Evolutionary conservation across 2,113 vertebrate genomes (phyloP).

Genomic region (Ivindomyrus marchei): DNA sequence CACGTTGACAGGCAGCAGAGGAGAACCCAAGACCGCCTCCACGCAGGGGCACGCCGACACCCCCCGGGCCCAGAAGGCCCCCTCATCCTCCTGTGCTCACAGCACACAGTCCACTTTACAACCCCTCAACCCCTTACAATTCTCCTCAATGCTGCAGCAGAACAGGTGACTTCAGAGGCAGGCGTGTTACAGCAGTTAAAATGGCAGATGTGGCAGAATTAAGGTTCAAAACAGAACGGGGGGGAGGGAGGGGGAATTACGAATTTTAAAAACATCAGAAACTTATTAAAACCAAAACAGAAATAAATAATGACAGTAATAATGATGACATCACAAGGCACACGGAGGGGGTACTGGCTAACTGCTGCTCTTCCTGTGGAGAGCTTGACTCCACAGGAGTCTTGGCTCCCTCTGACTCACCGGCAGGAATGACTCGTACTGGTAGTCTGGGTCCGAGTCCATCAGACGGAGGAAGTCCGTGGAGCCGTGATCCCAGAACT

Average conservation of each 20-base stretch:
- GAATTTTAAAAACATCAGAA: not conserved
- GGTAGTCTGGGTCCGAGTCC: slow-evolving; percentile 78
- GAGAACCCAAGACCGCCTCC: slow-evolving; percentile 74
- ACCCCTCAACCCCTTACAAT: not conserved
- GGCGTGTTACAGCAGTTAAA: not conserved
- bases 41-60: slow-evolving; percentile 86
- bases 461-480: slow-evolving; percentile 68
- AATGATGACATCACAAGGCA: not conserved
- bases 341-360: not conserved
- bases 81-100: slow-evolving; percentile 63
- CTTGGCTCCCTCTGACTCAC: slow-evolving; percentile 58
- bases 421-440: slow-evolving; percentile 78
- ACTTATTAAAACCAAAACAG: not conserved
- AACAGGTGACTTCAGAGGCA: not conserved
- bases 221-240: not conserved
- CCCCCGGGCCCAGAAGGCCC: slow-evolving; percentile 62
- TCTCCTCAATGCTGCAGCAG: not conserved
- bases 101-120: not conserved
- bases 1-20: slow-evolving; percentile 72
- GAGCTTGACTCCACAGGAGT: not conserved
- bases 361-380: too few relatives aligned
- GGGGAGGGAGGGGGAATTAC: not conserved
- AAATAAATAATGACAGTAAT: not conserved
- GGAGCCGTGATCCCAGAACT: slow-evolving; percentile 65
- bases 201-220: not conserved